Base-by-base conservation (phyloP, 2,888 invertebrate species). In the Cataglyphis rosenhaueri region DNA sequence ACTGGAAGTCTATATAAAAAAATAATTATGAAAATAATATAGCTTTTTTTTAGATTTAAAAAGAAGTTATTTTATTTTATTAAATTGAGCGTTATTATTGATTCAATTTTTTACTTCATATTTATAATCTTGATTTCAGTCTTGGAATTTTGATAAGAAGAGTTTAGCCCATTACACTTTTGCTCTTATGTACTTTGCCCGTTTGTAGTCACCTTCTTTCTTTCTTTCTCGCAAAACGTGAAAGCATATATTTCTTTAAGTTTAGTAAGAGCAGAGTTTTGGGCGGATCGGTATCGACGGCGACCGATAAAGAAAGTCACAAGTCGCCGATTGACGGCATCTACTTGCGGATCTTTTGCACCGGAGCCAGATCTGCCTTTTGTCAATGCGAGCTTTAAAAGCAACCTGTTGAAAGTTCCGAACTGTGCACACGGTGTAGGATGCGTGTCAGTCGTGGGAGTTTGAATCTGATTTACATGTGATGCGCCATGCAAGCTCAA, bases 341-440 rank as follows among this genome's bases (percentile, higher is more conserved):
- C 52, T 44, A 21, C 57, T 29, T 64, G 44, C 62, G 62, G 57
- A 84, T 81, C 62, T 73, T 79, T 73, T 41, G 64, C 83, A 25
- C 32, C 59, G 52, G 12, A 32, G 9, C 55, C 64, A 75, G 73
- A 41, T 82, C 73, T 65, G 73, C 38, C 66, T 84, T 84, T 84
- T 84, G 81, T 82, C 86, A 84, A 85, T 76, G 82, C 71, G 65
- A 75, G 82, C 85, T 86, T 86, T 86, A 84, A 82, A 81, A 86
- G 86, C 86, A 87, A 87, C 86, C 86, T 87, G 86, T 87, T 87
- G 86, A 87, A 74, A 82, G 74, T 75, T 55, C 64, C 64, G 68
- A 79, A 79, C 68, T 78, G 70, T 65, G 73, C 64, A 57, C 73
- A 68, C 70, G 48, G 76, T 83, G 70, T 75, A 81, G 68, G 68